These are phyloP conservation scores for Hippotragus niger DNA, from an alignment of 2,113 vertebrate species.

Conservation along the genomic window DNA sequence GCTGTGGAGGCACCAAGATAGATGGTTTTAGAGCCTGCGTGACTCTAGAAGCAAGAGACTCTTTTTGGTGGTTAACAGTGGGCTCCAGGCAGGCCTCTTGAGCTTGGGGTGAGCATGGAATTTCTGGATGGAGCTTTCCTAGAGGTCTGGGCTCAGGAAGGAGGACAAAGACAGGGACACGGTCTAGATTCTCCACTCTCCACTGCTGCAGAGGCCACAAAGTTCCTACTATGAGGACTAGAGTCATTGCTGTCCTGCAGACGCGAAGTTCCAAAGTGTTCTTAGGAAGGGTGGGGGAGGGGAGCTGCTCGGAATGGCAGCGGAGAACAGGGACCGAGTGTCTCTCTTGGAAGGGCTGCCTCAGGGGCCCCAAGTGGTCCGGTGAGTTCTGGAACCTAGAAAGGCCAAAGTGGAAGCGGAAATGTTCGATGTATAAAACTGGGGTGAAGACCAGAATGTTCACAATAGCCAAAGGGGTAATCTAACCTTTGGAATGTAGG, in stretches of 20 bases:
- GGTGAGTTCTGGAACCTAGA: not conserved
- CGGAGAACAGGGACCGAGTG: fast-evolving
- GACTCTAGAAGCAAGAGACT: not conserved
- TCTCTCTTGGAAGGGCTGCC: not conserved
- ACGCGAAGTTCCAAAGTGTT: not conserved
- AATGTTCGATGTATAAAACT: not conserved
- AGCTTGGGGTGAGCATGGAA: not conserved
- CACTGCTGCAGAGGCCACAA: not conserved
- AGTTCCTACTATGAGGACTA: not conserved
- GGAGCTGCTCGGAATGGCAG: not conserved
- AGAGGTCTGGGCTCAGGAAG: not conserved
- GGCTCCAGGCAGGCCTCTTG: not conserved
- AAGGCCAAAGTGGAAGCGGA: not conserved
- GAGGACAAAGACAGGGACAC: not conserved
- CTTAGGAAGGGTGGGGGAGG: too few relatives aligned
- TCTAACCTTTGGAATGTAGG: constrained; percentile 35
- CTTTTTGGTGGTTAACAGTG: not conserved
- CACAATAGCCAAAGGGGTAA: not conserved
- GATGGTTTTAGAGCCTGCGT: not conserved
- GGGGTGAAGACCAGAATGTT: not conserved
- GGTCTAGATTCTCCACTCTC: not conserved
- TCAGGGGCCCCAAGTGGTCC: not conserved
- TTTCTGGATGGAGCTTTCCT: not conserved
- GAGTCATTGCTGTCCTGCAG: not conserved
- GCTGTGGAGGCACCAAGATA: not conserved